Evolutionary conservation across 2,888 invertebrate species (phyloP).

Genomic region (Entomobrya multifasciata): DNA sequence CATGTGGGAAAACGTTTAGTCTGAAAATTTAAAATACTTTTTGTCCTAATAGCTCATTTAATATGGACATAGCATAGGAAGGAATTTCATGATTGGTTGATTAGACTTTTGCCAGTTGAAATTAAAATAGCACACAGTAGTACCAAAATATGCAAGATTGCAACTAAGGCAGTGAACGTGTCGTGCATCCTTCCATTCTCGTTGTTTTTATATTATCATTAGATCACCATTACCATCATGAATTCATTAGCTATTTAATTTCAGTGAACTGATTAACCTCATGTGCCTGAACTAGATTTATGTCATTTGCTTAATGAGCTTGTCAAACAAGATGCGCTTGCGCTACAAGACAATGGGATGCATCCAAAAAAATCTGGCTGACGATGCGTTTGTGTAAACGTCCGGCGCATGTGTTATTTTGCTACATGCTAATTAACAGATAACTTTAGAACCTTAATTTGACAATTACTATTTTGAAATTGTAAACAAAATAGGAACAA

Average conservation of each 20-base stretch:
- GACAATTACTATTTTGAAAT: background rate
- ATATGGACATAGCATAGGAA: background rate
- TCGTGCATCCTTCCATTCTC: background rate
- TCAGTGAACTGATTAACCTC: conserved; percentile 20
- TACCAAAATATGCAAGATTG: background rate
- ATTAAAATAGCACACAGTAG: background rate
- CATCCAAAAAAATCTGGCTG: too few relatives aligned
- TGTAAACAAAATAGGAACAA: too few relatives aligned
- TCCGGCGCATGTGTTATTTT: too few relatives aligned
- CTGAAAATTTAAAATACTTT: too few relatives aligned
- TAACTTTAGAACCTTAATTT: background rate
- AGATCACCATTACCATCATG: too few relatives aligned
- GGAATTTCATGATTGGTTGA: too few relatives aligned
- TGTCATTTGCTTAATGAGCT: conserved; percentile 50
- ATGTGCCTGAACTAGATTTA: conserved; percentile 36
- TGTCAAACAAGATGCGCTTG: conserved; percentile 33
- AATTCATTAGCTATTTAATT: conserved; percentile 28
- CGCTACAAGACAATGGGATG: background rate
- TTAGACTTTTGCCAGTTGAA: too few relatives aligned
- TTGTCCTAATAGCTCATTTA: background rate
- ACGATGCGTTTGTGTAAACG: too few relatives aligned
- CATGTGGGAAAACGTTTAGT: too few relatives aligned
- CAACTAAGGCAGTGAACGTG: too few relatives aligned
- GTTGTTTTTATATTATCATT: background rate
- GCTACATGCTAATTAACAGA: conserved; percentile 1